Percentiles rank a stretch among this genome's conserved stretches.
Evolutionary conservation across 2,113 vertebrate genomes (phyloP).

Genomic region (Aphyosemion australe): DNA sequence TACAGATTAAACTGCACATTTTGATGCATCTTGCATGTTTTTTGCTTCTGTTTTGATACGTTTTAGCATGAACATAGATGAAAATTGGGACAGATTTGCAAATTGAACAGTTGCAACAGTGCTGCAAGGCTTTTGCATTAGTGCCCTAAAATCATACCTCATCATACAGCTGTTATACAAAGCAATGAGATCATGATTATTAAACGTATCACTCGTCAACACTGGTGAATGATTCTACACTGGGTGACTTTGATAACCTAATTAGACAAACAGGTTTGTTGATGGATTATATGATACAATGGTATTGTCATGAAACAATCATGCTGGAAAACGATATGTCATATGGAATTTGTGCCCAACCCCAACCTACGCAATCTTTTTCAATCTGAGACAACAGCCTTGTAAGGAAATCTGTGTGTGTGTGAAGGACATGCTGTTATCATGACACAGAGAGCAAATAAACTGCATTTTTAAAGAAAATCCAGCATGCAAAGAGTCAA

Average conservation of each 20-base stretch:
- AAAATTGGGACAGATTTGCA: no score
- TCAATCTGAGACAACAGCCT: conserved; percentile 4
- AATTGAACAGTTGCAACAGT: no score
- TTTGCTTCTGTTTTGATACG: no score
- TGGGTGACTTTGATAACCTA: not conserved
- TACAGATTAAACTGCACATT: no score
- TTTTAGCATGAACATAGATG: no score
- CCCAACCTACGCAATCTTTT: conserved; percentile 1
- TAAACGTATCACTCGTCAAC: not conserved
- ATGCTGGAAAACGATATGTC: conserved; percentile 2
- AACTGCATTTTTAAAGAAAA: no score
- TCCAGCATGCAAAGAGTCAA: no score
- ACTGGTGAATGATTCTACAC: not conserved
- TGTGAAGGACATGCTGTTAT: not conserved
- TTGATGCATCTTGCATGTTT: no score
- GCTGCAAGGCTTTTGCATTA: no score
- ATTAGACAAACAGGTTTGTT: not conserved
- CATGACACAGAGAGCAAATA: no score
- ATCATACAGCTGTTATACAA: no score
- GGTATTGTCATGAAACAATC: conserved; percentile 8
- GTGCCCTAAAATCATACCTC: no score
- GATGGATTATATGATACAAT: conserved; percentile 8
- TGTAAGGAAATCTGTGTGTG: not conserved
- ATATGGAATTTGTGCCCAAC: conserved; percentile 11
- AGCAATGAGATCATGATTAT: not conserved